phyloP scores from a whole-genome alignment of 2,888 invertebrate genomes.

The Crepidodera aurea region DNA sequence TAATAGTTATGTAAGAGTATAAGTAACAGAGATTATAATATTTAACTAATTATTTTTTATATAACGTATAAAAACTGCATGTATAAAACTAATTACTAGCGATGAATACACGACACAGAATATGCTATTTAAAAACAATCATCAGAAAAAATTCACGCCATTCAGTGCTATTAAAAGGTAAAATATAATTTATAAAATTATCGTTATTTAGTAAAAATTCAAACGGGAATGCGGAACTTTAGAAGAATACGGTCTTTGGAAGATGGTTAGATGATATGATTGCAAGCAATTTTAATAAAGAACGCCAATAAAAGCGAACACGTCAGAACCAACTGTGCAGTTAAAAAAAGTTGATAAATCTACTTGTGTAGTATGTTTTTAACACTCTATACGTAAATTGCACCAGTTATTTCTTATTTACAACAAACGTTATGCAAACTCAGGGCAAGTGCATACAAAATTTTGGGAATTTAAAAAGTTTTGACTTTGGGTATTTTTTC shows the following conservation, averaged over 20 bases:
- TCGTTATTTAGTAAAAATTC: not conserved
- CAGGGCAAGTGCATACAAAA: too few species aligned
- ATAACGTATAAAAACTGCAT: constrained; percentile 34
- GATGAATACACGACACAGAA: constrained; percentile 5
- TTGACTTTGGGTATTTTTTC: too few species aligned
- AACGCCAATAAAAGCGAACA: too few species aligned
- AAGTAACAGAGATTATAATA: constrained; percentile 18
- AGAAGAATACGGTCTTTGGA: not conserved
- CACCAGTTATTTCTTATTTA: too few species aligned
- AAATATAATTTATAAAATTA: not conserved
- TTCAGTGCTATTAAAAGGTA: not conserved
- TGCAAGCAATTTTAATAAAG: too few species aligned
- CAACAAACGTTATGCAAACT: too few species aligned
- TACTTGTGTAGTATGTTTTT: too few species aligned
- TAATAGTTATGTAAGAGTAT: constrained; percentile 22
- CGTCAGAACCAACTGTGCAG: too few species aligned
- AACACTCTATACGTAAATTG: too few species aligned
- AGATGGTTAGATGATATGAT: too few species aligned
- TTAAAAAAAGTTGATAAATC: too few species aligned
- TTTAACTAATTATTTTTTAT: constrained; percentile 35
- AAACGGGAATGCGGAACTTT: constrained; percentile 4
- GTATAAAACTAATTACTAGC: constrained; percentile 36
- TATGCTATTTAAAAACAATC: constrained; percentile 4
- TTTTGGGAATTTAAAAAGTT: too few species aligned
- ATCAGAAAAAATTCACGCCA: constrained; percentile 10